Percentiles rank a stretch among this genome's conserved stretches.
Conservation (phyloP, 2,797 vertebrate species). For the Alca torda region DNA sequence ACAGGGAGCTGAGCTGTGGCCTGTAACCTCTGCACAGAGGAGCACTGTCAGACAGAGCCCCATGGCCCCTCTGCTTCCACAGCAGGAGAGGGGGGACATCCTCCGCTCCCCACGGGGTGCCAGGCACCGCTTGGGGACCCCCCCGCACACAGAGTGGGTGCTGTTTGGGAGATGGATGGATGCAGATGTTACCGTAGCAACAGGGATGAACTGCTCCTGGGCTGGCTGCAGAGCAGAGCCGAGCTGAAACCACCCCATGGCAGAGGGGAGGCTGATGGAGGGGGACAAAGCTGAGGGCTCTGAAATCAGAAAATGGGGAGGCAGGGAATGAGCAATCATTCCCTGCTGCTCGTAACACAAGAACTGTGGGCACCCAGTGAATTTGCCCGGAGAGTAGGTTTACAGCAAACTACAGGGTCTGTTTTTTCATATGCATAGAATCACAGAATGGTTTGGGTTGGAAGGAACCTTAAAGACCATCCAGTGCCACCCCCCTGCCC, state of each 20-base stretch:
- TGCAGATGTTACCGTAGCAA: background rate
- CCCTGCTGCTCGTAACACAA: background rate
- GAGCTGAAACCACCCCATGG: fast-evolving
- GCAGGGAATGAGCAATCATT: background rate
- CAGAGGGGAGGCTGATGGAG: background rate
- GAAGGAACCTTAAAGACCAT: too few species aligned
- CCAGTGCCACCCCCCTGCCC: too few species aligned
- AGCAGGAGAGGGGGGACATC: background rate
- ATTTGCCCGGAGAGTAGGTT: background rate
- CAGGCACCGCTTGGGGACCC: fast-evolving
- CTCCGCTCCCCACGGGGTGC: fast-evolving
- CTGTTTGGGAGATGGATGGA: background rate
- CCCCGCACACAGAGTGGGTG: fast-evolving
- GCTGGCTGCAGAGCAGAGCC: background rate
- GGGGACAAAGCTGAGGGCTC: background rate
- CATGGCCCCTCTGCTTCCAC: background rate
- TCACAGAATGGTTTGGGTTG: too few species aligned
- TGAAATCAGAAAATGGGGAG: background rate
- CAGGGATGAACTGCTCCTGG: background rate
- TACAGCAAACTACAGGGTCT: background rate
- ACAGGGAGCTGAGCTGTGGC: background rate
- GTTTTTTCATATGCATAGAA: background rate
- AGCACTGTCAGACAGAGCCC: background rate
- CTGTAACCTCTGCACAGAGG: background rate
- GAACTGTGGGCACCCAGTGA: background rate